These are phyloP conservation scores for Neogale vison DNA, from an alignment of 2,113 vertebrate species.

Conservation along the genomic window DNA sequence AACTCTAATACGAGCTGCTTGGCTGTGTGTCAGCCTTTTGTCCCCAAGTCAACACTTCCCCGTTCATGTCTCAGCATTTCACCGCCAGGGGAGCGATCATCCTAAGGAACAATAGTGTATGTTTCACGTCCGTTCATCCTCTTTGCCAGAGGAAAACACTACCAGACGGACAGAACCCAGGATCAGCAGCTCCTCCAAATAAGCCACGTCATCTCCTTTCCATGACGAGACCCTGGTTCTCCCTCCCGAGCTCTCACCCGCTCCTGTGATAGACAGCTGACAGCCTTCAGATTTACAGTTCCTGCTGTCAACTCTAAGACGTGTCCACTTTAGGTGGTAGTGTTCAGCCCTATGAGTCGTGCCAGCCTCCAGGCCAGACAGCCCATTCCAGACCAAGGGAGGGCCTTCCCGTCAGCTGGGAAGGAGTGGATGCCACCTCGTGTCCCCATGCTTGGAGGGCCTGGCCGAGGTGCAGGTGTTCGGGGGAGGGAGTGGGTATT, in stretches of 20 bases:
- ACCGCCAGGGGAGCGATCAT: constrained; percentile 61
- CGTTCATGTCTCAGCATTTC: constrained; percentile 69
- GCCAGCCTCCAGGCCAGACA: not conserved
- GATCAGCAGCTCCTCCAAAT: not conserved
- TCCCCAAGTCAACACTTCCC: constrained; percentile 53
- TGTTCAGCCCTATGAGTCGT: rapidly evolving
- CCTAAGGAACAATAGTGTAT: constrained; percentile 51
- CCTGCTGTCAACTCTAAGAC: not conserved
- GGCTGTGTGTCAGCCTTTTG: constrained; percentile 66
- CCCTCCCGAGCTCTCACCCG: not conserved
- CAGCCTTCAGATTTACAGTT: too few species aligned
- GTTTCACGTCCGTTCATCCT: constrained; percentile 52
- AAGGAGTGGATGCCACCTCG: rapidly evolving
- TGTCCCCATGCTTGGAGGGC: rapidly evolving
- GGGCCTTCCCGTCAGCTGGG: not conserved
- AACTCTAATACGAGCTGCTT: constrained; percentile 55
- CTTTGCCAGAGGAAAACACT: not conserved
- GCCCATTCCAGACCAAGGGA: not conserved
- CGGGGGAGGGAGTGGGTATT: not conserved
- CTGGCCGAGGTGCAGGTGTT: rapidly evolving
- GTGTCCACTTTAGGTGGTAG: not conserved
- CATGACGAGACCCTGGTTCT: not conserved
- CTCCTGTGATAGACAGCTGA: not conserved
- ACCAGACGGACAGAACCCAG: not conserved
- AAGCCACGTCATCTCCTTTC: not conserved